Base-by-base conservation (phyloP, 1,140 invertebrate species). In the Drosophila equinoxialis region DNA sequence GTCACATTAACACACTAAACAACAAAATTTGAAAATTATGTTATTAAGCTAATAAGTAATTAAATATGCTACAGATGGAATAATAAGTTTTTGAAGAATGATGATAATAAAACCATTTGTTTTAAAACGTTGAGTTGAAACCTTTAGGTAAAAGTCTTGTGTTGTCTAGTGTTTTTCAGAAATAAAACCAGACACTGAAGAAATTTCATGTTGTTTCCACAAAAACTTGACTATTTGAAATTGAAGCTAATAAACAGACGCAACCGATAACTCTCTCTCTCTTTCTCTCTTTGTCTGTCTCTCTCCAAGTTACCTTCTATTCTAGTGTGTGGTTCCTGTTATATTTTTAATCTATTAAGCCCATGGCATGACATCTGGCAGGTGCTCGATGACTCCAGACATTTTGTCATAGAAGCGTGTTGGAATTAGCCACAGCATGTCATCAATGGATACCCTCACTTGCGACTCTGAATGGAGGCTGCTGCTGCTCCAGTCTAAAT, bases 391-490 rank as follows among this genome's bases (percentile, higher is more conserved):
- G 57, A 35, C 39, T 35, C 55, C 30, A 37, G 57, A 37, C 57
- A 59, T 59, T 59, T 59, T 37, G 57, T 59, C 57, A 59, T 59
- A 59, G 57, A 59, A 14, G 57, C 57, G 57, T 59, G 57, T 33
- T 59, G 33, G 57, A 59, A 59, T 59, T 59, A 37, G 33, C 57
- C 11, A 13, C 8, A 6, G 23, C 30, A 37, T 58, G 55, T 58
- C 30, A 17, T 17, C 45, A 17, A 30, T 48, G 14, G 14, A 48
- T 48, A 8, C 2, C 8, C 2, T 17, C 2, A 17, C 7, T 30
- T 23, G 45, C 14, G 45, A 51, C 45, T 51, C 42, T 45, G 6
- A 14, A 13, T 13, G 11, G 11, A 10, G 35, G 30, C 6, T 37
- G 35, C 35, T 8, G 35, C 35, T 10, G 35, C 35, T 37, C 10